phyloP scores from a whole-genome alignment of 2,797 vertebrate species.

The Acipenser transmontanus region DNA sequence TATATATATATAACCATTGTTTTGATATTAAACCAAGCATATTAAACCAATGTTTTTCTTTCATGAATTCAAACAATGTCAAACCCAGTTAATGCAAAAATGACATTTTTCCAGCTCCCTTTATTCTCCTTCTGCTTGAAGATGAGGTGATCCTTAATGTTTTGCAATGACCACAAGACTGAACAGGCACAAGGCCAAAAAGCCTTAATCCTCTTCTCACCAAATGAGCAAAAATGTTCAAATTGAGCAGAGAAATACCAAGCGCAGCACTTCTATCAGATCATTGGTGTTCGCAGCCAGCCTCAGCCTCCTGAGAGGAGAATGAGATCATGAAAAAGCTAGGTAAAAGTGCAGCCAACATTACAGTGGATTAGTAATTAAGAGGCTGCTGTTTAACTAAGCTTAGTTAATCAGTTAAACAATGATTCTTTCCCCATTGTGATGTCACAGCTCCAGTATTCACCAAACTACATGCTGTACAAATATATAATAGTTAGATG shows the following conservation, averaged over 20 bases:
- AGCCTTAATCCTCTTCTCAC: slow-evolving; percentile 5
- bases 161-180: slow-evolving; percentile 10
- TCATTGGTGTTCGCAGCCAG: not conserved
- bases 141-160: slow-evolving; percentile 13
- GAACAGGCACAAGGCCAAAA: slow-evolving; percentile 7
- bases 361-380: not conserved
- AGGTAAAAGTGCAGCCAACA: not conserved
- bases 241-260: slow-evolving; percentile 1
- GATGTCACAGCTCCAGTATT: no score
- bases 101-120: slow-evolving; percentile 1
- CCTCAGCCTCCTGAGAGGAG: not conserved
- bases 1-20: slow-evolving; percentile 9
- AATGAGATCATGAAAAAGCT: not conserved
- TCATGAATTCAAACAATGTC: not conserved
- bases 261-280: not conserved
- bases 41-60: slow-evolving; percentile 50
- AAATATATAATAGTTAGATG: no score
- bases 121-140: slow-evolving; percentile 5
- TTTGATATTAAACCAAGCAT: slow-evolving; percentile 38
- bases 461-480: no score
- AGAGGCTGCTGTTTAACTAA: no score
- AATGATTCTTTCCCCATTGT: no score
- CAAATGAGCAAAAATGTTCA: not conserved
- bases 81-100: slow-evolving; percentile 11
- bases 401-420: no score